phyloP scores from a whole-genome alignment of 30 jellyfish, hydroid and myxozoan species.

The Turritopsis rubra region DNA sequence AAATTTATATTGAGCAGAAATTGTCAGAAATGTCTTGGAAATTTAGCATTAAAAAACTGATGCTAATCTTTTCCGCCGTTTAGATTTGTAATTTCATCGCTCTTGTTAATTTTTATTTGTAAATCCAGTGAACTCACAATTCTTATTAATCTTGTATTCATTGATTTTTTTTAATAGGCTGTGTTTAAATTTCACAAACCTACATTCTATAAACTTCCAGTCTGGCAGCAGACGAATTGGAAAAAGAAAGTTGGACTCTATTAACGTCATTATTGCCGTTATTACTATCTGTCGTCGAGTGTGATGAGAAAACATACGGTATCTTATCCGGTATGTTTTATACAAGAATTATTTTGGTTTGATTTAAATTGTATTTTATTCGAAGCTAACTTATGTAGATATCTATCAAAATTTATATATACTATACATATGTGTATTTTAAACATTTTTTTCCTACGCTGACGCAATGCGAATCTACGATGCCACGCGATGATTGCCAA shows the following conservation, averaged over 20 bases:
- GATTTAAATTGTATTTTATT: background rate
- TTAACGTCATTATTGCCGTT: constrained; percentile 10
- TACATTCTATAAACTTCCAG: constrained; percentile 55
- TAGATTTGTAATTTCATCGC: background rate
- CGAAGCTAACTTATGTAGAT: background rate
- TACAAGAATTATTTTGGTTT: background rate
- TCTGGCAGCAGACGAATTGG: constrained; percentile 77
- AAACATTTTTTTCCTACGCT: too few relatives aligned
- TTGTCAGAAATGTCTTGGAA: too few relatives aligned
- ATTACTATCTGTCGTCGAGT: too few relatives aligned
- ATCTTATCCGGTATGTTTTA: background rate
- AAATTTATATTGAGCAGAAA: too few relatives aligned
- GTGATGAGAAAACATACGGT: too few relatives aligned
- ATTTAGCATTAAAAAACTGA: too few relatives aligned
- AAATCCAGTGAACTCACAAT: background rate
- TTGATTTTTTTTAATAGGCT: constrained; percentile 28
- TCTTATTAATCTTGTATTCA: background rate
- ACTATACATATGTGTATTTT: background rate
- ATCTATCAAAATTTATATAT: background rate
- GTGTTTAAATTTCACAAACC: constrained; percentile 48
- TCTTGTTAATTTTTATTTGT: background rate
- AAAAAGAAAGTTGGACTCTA: constrained; percentile 69
- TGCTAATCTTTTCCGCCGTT: background rate
- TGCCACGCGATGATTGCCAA: background rate
- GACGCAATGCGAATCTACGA: background rate